Base-by-base conservation (phyloP, 2,888 invertebrate genomes). In the Odontomyia ornata region DNA sequence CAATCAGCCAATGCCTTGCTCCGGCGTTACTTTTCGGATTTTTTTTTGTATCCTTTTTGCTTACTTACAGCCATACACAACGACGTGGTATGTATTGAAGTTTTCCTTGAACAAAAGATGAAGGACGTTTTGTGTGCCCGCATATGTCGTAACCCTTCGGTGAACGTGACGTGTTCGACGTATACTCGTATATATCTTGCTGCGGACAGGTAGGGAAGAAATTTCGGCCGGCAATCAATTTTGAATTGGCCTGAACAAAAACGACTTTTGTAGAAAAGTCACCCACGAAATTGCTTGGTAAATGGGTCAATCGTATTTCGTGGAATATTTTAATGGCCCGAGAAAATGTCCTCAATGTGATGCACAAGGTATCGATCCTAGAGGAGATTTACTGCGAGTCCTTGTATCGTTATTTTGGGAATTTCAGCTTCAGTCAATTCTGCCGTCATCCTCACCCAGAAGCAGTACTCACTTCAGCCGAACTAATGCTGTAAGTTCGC, bases 1-100 rank as follows among this genome's bases (percentile, higher is more conserved):
- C 73, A 73, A 73, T 73, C 73, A 73, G 27, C 36, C 73, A 23
- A 36, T 13, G 57, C 57, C 60, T 25, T 1, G 15, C n/a, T 36
- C 25, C 21, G 5, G 9, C 23, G 23, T 47, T 47, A 21, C 46
- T 69, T 64, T 11, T n/a, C n/a, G n/a, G 9, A 36, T 36, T 65
- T 62, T 62, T 36, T 30, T n/a, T n/a, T n/a, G n/a, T n/a, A n/a
- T n/a, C n/a, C 36, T 7, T 36, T 36, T 18, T 36, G 18, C n/a
- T 9, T 18, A 15, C 52, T 52, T 52, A n/a, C 15, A n/a, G 5
- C 52, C 52, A 15, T 52, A 52, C 18, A 52, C 36, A 36, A 36
- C 52, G 52, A 13, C 13, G 52, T n/a, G 18, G 4, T 47, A 25
- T 30, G 25, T 47, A 69, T 46, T 25, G 69, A 25, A 47, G 47